A percentile compares a stretch with the other conserved stretches of the same genome.
Conservation (phyloP, 2,113 vertebrate genomes). For the Anser brachyrhynchus region DNA sequence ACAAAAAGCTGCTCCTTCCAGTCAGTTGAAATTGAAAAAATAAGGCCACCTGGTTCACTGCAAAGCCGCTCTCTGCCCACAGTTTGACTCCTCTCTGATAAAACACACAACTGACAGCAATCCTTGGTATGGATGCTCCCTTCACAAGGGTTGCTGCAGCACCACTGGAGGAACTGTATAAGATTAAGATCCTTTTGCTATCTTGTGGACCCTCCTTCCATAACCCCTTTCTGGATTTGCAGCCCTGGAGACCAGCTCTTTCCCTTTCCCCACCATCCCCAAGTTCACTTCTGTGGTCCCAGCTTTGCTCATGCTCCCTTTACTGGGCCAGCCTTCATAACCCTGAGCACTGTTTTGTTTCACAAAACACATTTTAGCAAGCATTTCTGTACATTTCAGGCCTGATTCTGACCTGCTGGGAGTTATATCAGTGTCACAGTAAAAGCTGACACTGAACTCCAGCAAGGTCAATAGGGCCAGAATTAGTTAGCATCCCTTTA, state of each 20-base stretch:
- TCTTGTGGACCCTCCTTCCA: neutral
- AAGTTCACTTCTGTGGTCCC: neutral
- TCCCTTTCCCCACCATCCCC: neutral
- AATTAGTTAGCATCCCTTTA: neutral
- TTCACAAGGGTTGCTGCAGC: neutral
- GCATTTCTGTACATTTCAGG: neutral
- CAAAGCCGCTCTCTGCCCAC: neutral
- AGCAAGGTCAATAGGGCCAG: fast-evolving
- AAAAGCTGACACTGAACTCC: neutral
- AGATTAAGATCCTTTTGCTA: neutral
- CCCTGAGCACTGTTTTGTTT: neutral
- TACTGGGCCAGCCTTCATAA: neutral
- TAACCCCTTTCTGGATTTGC: neutral
- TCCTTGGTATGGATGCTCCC: neutral
- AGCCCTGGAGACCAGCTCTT: neutral
- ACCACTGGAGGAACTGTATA: neutral
- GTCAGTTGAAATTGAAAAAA: neutral
- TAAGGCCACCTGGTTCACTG: neutral
- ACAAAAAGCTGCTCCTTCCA: neutral
- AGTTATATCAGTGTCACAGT: neutral
- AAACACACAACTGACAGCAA: neutral
- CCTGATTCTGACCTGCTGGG: neutral
- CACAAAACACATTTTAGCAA: neutral
- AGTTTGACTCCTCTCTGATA: neutral
- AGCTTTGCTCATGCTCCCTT: neutral